Base-by-base conservation (phyloP, 2,888 invertebrate genomes). In the Teleogryllus oceanicus region DNA sequence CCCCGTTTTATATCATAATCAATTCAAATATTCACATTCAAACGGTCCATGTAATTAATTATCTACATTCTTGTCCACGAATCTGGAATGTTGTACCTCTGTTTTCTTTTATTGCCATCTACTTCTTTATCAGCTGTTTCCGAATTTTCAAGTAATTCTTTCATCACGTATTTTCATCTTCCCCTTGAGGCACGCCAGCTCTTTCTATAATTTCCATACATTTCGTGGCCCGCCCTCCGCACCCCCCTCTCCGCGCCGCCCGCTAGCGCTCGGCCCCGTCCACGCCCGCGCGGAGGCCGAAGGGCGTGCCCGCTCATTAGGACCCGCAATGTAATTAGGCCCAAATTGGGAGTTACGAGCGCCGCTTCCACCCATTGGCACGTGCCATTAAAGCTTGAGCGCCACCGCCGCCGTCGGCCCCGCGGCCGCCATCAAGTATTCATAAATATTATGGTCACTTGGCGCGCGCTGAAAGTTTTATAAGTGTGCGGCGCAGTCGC, bases 371-470 rank as follows among this genome's bases (percentile, higher is more conserved):
- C 62, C n/a, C 62, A n/a, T 62, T 62, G 62, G 16, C 62, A 5
- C n/a, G 16, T 62, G 62, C 62, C 62, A 62, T n/a, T 62, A n/a
- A 62, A 62, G 16, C 62, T 18, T 62, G 37, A 37, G 13, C 62
- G 13, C 62, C n/a, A n/a, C 62, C n/a, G 16, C 62, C n/a, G 1
- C 62, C 62, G 13, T 8, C 62, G 8, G 3, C 10, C 3, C 62
- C 37, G 37, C 8, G 8, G 37, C 8, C 37, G 37, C n/a, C 8
- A 62, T 62, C 62, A 62, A 62, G 16, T 62, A 62, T 62, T 62
- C 62, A 62, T 62, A 62, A 62, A 62, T 62, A 62, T 62, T 62
- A 16, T 62, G 62, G 62, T 62, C 62, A 62, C 62, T 62, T 62
- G 62, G 62, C 62, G 16, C 37, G 37, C 37, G 37, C 37, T 37